These are phyloP conservation scores for Acanthococcus lagerstroemiae DNA, from an alignment of 2,888 invertebrate species.

Conservation along the genomic window DNA sequence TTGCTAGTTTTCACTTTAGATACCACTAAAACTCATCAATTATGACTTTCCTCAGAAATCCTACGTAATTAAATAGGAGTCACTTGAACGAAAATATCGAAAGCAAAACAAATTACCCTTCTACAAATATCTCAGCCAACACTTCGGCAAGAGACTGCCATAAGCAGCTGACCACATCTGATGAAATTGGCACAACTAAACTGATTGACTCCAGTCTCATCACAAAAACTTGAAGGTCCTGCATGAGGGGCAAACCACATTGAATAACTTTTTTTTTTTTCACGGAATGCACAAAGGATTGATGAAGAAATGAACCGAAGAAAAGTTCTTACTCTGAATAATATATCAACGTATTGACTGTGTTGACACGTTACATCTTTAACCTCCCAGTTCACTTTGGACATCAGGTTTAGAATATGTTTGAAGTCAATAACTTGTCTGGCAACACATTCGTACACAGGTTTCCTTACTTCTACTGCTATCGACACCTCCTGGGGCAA, in stretches of 20 bases:
- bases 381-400: slow-evolving; percentile 87
- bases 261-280: not conserved
- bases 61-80: too few species aligned
- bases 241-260: slow-evolving; percentile 36
- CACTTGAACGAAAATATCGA: too few species aligned
- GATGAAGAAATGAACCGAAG: not conserved
- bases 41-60: too few species aligned
- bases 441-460: slow-evolving; percentile 78
- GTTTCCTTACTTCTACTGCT: slow-evolving; percentile 64
- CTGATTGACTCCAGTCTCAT: slow-evolving; percentile 65
- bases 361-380: slow-evolving; percentile 92
- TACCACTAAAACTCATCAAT: too few species aligned
- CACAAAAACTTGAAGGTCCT: slow-evolving; percentile 67
- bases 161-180: slow-evolving; percentile 56
- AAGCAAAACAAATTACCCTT: too few species aligned
- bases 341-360: slow-evolving; percentile 67
- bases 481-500: slow-evolving; percentile 58
- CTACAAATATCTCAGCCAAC: slow-evolving; percentile 77
- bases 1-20: too few species aligned
- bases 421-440: slow-evolving; percentile 68
- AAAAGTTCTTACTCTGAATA: slow-evolving; percentile 30
- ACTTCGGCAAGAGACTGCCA: slow-evolving; percentile 85
- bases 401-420: slow-evolving; percentile 70
- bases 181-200: slow-evolving; percentile 58
- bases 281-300: too few species aligned